Percentiles rank a stretch among this genome's conserved stretches.
Conservation (phyloP, 1,140 invertebrate genomes). For the Leguminivora glycinivorella region DNA sequence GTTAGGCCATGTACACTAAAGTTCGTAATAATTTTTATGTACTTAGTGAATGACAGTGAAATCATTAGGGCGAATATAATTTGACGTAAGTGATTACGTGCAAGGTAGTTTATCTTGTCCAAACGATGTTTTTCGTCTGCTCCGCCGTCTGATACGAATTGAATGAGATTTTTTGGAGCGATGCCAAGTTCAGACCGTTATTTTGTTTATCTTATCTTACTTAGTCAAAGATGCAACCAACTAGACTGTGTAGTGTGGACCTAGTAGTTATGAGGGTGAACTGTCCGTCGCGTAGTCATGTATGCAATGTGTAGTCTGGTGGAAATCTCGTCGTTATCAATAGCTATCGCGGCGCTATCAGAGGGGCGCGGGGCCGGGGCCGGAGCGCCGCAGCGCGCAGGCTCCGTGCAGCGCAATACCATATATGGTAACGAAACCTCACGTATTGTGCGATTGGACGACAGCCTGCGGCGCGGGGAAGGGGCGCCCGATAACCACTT, state of each 20-base stretch:
- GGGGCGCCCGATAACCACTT: conserved; percentile 71
- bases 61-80: neutral
- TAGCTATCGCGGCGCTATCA: conserved; percentile 53
- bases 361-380: conserved; percentile 41
- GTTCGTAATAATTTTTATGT: too few species aligned
- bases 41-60: too few species aligned
- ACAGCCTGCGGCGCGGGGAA: conserved; percentile 61
- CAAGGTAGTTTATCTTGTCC: neutral
- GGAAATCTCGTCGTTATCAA: conserved; percentile 61
- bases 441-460: conserved; percentile 68
- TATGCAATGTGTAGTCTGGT: conserved; percentile 40
- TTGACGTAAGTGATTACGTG: conserved; percentile 10
- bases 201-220: too few species aligned
- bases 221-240: neutral
- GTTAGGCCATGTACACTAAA: too few species aligned
- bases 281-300: conserved; percentile 37
- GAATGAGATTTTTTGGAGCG: conserved; percentile 20
- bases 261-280: conserved; percentile 1
- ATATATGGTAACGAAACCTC: conserved; percentile 78
- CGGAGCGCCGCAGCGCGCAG: conserved; percentile 29
- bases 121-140: conserved; percentile 14
- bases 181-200: conserved; percentile 24
- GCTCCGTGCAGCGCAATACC: conserved; percentile 60
- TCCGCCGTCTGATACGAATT: conserved; percentile 15
- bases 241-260: neutral